These are phyloP conservation scores for Spodoptera frugiperda DNA, from an alignment of 1,140 invertebrate genomes.

Conservation along the genomic window DNA sequence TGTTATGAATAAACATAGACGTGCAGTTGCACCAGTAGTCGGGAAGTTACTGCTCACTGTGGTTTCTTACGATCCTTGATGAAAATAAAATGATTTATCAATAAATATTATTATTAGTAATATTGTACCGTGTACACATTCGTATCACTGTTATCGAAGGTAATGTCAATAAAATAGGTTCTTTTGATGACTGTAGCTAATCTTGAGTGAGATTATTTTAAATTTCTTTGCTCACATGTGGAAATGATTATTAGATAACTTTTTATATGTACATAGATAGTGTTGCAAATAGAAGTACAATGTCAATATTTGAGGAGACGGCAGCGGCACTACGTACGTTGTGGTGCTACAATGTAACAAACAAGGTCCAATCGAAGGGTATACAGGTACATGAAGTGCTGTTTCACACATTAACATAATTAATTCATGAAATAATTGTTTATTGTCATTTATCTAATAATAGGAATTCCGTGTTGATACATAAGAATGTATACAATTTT, in stretches of 20 bases:
- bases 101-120: slow-evolving; percentile 63
- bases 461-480: too few relatives aligned
- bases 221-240: slow-evolving; percentile 38
- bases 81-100: slow-evolving; percentile 64
- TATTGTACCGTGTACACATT: slow-evolving; percentile 47
- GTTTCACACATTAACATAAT: neutral
- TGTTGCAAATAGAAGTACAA: slow-evolving; percentile 1
- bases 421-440: too few relatives aligned
- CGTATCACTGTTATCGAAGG: slow-evolving; percentile 63
- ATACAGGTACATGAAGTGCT: neutral
- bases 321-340: neutral
- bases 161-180: slow-evolving; percentile 66
- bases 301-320: slow-evolving; percentile 24
- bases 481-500: too few relatives aligned
- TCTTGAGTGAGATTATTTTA: slow-evolving; percentile 41
- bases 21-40: slow-evolving; percentile 44
- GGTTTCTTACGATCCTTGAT: slow-evolving; percentile 47
- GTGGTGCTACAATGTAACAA: neutral
- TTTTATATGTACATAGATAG: slow-evolving; percentile 19
- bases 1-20: slow-evolving; percentile 51
- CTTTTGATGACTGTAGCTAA: slow-evolving; percentile 50
- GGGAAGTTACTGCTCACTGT: slow-evolving; percentile 48
- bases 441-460: too few relatives aligned
- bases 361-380: neutral
- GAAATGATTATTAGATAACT: slow-evolving; percentile 39